These are phyloP conservation scores for Phyllopteryx taeniolatus DNA, from an alignment of 2,113 vertebrate species.

Conservation along the genomic window DNA sequence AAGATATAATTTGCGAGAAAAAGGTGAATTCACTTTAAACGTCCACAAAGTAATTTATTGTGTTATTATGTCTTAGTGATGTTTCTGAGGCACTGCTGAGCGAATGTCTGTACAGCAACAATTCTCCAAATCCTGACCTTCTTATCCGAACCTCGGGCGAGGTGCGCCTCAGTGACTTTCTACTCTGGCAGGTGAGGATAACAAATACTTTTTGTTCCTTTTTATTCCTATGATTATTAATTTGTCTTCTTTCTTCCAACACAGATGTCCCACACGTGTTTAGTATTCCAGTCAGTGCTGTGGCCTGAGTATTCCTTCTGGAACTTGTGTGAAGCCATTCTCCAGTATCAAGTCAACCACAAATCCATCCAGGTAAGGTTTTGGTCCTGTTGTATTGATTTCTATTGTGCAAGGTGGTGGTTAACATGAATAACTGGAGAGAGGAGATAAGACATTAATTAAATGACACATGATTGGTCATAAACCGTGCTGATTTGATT, in stretches of 20 bases:
- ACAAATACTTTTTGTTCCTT: not conserved
- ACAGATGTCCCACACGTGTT: conserved; percentile 92
- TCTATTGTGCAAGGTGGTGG: too few relatives aligned
- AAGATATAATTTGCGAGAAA: too few relatives aligned
- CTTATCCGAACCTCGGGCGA: conserved; percentile 96
- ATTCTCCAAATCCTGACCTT: conserved; percentile 91
- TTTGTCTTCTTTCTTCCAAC: conserved; percentile 27
- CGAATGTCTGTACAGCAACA: conserved; percentile 90
- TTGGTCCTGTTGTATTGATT: not conserved
- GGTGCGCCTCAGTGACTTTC: conserved; percentile 93
- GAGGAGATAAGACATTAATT: too few relatives aligned
- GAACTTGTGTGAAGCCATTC: conserved; percentile 95
- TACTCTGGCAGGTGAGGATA: conserved; percentile 92
- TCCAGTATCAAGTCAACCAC: conserved; percentile 90
- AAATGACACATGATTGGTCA: too few relatives aligned
- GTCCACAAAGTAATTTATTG: too few relatives aligned
- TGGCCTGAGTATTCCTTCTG: conserved; percentile 99
- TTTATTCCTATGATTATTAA: not conserved
- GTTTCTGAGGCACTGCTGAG: conserved; percentile 87
- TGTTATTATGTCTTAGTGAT: conserved; percentile 72
- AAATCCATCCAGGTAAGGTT: conserved; percentile 84
- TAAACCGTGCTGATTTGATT: too few relatives aligned
- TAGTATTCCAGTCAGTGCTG: conserved; percentile 92
- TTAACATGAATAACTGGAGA: too few relatives aligned
- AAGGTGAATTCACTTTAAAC: too few relatives aligned